Conservation (phyloP, 2,113 vertebrate genomes). For the Antennarius striatus region DNA sequence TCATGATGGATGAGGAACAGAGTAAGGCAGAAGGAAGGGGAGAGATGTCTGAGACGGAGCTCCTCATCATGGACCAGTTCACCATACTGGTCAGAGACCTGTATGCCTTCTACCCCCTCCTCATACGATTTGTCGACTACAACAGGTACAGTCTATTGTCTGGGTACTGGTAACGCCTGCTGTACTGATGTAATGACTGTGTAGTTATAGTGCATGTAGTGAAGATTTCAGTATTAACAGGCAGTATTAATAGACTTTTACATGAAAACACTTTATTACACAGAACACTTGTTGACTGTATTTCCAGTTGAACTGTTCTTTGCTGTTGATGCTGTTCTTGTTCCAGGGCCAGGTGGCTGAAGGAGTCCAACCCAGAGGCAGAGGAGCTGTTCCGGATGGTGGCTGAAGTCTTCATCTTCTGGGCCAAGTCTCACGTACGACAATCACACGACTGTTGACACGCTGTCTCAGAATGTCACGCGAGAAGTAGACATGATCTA, state of each 20-base stretch:
- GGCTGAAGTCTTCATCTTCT: constrained; percentile 96
- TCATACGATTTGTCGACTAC: constrained; percentile 96
- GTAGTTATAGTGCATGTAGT: too few relatives aligned
- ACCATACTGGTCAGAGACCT: constrained; percentile 92
- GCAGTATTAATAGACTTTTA: too few relatives aligned
- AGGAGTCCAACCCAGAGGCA: constrained; percentile 89
- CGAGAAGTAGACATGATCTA: not conserved
- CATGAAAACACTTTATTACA: too few relatives aligned
- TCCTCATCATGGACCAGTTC: constrained; percentile 96
- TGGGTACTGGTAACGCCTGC: not conserved
- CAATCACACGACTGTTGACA: not conserved
- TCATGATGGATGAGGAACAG: constrained; percentile 92
- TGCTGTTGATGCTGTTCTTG: too few relatives aligned
- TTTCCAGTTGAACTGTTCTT: too few relatives aligned
- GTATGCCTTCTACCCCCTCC: constrained; percentile 96
- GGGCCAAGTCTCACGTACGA: constrained; percentile 96
- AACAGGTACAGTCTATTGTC: constrained; percentile 83
- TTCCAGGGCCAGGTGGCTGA: constrained; percentile 91
- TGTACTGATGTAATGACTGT: not conserved
- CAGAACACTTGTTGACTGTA: too few relatives aligned
- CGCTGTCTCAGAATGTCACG: not conserved
- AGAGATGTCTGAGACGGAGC: constrained; percentile 95
- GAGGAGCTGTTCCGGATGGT: constrained; percentile 97
- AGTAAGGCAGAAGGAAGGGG: constrained; percentile 92
- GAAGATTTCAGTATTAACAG: too few relatives aligned